phyloP scores from a whole-genome alignment of 2,113 vertebrate species.

The Oreochromis niloticus region DNA sequence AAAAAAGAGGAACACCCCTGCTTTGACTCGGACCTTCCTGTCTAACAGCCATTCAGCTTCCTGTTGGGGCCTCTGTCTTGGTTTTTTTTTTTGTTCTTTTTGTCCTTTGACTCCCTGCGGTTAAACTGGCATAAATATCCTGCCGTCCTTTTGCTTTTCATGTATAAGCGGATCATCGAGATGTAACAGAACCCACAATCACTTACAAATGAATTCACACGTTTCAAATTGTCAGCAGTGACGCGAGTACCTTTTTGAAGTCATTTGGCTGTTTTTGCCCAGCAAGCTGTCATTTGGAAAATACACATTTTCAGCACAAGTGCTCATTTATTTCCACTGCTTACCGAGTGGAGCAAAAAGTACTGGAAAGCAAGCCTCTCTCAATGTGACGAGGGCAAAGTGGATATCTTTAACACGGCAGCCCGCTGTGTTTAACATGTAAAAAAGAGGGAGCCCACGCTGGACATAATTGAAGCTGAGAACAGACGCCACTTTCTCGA shows the following conservation, averaged over 20 bases:
- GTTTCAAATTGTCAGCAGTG: background rate
- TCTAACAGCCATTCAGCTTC: constrained; percentile 29
- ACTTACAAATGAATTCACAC: background rate
- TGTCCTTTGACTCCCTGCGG: background rate
- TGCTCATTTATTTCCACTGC: constrained; percentile 17
- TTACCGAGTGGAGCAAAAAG: constrained; percentile 4
- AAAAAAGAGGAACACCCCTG: background rate
- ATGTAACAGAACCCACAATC: background rate
- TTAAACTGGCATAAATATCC: background rate
- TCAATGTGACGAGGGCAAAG: constrained; percentile 12
- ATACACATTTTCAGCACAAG: constrained; percentile 19
- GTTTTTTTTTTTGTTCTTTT: background rate
- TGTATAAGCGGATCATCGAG: background rate
- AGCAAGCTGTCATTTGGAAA: background rate
- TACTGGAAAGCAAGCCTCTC: constrained; percentile 17
- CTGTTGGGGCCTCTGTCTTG: background rate
- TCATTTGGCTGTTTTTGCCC: constrained; percentile 13
- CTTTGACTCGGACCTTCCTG: constrained; percentile 22
- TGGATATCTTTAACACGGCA: constrained; percentile 16
- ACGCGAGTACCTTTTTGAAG: background rate
- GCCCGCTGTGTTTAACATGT: constrained; percentile 16
- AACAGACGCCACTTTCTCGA: background rate
- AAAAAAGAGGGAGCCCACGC: background rate
- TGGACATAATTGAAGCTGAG: background rate
- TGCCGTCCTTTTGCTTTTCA: background rate